phyloP scores from a whole-genome alignment of 2,888 invertebrate species.

The Lamellibrachia columna region DNA sequence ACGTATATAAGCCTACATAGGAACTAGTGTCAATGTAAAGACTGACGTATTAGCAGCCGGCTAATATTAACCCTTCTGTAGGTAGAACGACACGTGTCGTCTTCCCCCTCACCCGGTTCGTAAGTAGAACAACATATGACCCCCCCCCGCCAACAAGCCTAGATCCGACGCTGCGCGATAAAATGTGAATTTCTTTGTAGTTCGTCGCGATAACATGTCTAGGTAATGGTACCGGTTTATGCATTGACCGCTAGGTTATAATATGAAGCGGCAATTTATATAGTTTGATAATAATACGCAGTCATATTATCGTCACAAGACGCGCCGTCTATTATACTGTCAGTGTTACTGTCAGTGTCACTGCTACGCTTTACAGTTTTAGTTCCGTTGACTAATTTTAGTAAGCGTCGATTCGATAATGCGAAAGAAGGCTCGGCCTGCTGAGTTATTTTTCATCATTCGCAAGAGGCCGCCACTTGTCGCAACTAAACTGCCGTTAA shows the following conservation, averaged over 20 bases:
- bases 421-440: neutral
- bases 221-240: neutral
- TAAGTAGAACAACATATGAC: too few species aligned
- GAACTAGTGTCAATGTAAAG: too few species aligned
- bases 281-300: neutral
- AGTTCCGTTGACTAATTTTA: neutral
- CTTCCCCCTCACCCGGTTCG: too few species aligned
- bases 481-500: neutral
- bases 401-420: neutral
- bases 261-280: neutral
- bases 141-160: too few species aligned
- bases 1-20: too few species aligned
- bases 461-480: constrained; percentile 9
- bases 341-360: neutral
- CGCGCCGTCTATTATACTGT: neutral
- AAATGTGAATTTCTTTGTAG: neutral
- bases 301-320: neutral
- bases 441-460: neutral
- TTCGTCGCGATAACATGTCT: neutral
- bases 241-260: neutral
- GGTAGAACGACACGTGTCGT: too few species aligned
- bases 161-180: neutral
- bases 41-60: too few species aligned
- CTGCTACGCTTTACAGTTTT: constrained; percentile 1
- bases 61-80: too few species aligned